Evolutionary conservation across 1,140 invertebrate species (phyloP).

Genomic region (Babylonia areolata): DNA sequence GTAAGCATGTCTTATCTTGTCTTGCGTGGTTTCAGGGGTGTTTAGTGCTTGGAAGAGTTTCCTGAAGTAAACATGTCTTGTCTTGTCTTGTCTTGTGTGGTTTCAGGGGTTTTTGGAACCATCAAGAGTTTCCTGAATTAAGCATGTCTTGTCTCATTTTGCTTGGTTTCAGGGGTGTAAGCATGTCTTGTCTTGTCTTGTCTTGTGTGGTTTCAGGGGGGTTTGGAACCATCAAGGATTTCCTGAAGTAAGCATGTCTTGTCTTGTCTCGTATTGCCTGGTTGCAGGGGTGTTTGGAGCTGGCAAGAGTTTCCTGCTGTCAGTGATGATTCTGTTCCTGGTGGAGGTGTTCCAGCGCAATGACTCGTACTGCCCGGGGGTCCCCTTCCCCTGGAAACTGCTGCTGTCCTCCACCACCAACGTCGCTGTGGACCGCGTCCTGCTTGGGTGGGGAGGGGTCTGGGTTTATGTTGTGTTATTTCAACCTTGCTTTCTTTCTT

Average conservation of each 20-base stretch:
- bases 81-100: too few relatives aligned
- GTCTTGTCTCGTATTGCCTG: constrained; percentile 64
- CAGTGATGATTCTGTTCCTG: constrained; percentile 64
- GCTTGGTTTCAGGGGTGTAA: constrained; percentile 68
- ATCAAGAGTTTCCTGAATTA: too few relatives aligned
- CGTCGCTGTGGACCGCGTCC: constrained; percentile 70
- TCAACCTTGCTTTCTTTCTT: not conserved
- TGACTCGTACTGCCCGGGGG: constrained; percentile 53
- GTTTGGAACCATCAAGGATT: constrained; percentile 70
- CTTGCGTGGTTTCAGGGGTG: constrained; percentile 67
- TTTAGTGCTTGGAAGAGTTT: constrained; percentile 71
- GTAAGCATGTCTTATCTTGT: too few relatives aligned
- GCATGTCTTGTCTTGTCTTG: too few relatives aligned
- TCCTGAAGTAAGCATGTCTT: too few relatives aligned
- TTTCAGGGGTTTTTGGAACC: constrained; percentile 70
- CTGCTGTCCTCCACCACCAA: constrained; percentile 72
- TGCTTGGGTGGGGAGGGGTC: constrained; percentile 55
- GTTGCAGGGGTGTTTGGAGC: constrained; percentile 71
- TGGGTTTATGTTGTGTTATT: not conserved
- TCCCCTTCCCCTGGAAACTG: constrained; percentile 64
- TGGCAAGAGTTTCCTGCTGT: constrained; percentile 68
- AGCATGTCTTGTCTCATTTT: too few relatives aligned
- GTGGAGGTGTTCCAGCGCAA: constrained; percentile 61
- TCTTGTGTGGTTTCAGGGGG: too few relatives aligned
- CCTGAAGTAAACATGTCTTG: too few relatives aligned